Evolutionary conservation across 2,888 invertebrate species (phyloP).

Genomic region (Congeria kusceri): DNA sequence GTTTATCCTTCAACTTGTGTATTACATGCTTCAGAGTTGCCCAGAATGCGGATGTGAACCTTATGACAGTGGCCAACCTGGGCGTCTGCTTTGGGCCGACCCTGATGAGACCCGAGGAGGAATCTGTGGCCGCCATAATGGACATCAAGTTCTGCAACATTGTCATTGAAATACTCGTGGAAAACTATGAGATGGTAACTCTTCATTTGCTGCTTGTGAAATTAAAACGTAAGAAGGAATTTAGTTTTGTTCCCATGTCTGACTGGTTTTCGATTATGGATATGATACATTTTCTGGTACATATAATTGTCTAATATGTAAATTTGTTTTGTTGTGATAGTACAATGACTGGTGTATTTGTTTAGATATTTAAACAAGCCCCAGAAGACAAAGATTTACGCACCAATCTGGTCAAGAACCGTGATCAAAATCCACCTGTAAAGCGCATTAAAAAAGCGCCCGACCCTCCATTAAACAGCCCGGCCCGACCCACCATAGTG

Average conservation of each 20-base stretch:
- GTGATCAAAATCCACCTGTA: conserved; percentile 43
- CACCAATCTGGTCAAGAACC: conserved; percentile 50
- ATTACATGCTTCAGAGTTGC: conserved; percentile 89
- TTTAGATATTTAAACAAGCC: conserved; percentile 80
- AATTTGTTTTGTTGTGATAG: too few species aligned
- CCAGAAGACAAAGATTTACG: conserved; percentile 79
- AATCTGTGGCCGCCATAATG: conserved; percentile 98
- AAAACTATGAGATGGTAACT: conserved; percentile 89
- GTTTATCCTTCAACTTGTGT: neutral
- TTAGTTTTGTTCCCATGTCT: too few species aligned
- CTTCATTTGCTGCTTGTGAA: too few species aligned
- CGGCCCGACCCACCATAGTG: conserved; percentile 50
- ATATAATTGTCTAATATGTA: too few species aligned
- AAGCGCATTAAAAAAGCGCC: conserved; percentile 35
- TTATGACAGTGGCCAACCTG: conserved; percentile 98
- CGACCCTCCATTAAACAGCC: conserved; percentile 36
- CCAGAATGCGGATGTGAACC: conserved; percentile 93
- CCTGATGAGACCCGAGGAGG: conserved; percentile 96
- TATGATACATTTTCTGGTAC: too few species aligned
- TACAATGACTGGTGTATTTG: neutral
- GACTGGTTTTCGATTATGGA: too few species aligned
- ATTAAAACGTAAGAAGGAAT: too few species aligned
- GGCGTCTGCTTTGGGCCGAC: conserved; percentile 99
- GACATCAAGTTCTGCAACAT: conserved; percentile 99
- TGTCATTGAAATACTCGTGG: conserved; percentile 97